Evolutionary conservation across 2,113 vertebrate species (phyloP).

Genomic region (Bubo blakistoni): DNA sequence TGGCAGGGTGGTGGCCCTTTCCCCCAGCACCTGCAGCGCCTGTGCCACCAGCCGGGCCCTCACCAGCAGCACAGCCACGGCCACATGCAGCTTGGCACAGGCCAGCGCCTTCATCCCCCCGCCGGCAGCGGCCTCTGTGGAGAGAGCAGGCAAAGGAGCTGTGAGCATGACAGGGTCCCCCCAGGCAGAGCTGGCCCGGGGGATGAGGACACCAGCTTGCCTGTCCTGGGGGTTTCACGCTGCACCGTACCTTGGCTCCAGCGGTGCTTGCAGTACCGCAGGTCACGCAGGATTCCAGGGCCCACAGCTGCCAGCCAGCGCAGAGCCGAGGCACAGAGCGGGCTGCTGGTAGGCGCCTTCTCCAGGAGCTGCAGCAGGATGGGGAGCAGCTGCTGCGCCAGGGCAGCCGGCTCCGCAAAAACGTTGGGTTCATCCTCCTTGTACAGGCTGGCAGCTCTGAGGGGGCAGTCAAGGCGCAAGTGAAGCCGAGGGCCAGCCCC

Average conservation of each 20-base stretch:
- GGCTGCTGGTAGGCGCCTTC: slow-evolving; percentile 12
- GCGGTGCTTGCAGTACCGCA: slow-evolving; percentile 65
- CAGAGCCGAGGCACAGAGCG: slow-evolving; percentile 26
- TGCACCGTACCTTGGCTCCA: slow-evolving; percentile 58
- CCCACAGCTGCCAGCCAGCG: slow-evolving; percentile 68
- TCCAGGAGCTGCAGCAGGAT: slow-evolving; percentile 71
- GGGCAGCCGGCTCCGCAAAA: slow-evolving; percentile 79
- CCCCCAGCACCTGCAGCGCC: slow-evolving; percentile 40
- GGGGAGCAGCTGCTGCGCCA: slow-evolving; percentile 73
- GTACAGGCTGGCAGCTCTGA: slow-evolving; percentile 78
- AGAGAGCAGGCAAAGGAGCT: neutral
- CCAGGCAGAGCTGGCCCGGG: neutral
- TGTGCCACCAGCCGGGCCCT: slow-evolving; percentile 61
- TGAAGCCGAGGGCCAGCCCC: neutral
- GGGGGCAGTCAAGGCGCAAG: neutral
- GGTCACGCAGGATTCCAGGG: slow-evolving; percentile 36
- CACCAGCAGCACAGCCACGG: slow-evolving; percentile 70
- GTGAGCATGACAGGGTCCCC: accelerated
- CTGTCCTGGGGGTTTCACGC: accelerated
- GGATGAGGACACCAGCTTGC: neutral
- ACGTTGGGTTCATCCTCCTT: slow-evolving; percentile 84
- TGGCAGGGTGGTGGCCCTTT: neutral
- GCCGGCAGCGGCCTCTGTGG: neutral
- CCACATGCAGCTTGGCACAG: slow-evolving; percentile 71
- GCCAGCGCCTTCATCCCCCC: slow-evolving; percentile 69